These are phyloP conservation scores for Polydesmus complanatus DNA, from an alignment of 2,888 invertebrate species.

Conservation along the genomic window DNA sequence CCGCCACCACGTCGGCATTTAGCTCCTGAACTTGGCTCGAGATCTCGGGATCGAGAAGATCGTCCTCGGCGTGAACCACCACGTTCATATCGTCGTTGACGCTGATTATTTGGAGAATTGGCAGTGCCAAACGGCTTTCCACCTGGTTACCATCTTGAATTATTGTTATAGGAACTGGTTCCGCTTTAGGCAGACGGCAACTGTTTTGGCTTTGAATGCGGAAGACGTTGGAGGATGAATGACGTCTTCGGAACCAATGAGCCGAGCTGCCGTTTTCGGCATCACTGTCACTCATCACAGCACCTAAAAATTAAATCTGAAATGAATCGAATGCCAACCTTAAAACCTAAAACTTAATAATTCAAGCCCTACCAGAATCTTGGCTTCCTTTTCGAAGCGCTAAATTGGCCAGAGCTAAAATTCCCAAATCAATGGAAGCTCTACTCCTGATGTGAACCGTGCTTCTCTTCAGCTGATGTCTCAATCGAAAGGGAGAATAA, in stretches of 20 bases:
- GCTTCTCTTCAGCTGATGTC: not conserved
- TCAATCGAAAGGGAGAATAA: constrained; percentile 9
- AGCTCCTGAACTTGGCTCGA: not conserved
- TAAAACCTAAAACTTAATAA: not conserved
- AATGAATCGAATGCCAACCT: not conserved
- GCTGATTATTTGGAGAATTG: constrained; percentile 8
- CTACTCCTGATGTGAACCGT: not conserved
- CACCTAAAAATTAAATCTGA: constrained; percentile 3
- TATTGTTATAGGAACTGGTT: too few relatives aligned
- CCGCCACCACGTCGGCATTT: not conserved
- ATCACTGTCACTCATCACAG: constrained; percentile 16
- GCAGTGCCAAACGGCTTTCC: not conserved
- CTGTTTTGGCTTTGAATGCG: not conserved
- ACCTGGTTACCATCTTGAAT: too few relatives aligned
- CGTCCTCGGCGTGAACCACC: not conserved
- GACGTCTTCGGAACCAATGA: not conserved
- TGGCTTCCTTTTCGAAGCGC: constrained; percentile 11
- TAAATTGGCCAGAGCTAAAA: not conserved
- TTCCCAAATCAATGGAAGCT: constrained; percentile 1
- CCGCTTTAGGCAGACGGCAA: not conserved
- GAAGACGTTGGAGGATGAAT: not conserved
- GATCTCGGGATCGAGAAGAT: not conserved
- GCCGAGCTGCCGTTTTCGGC: not conserved
- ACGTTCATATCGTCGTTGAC: not conserved
- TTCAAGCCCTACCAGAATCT: constrained; percentile 14